A percentile compares a stretch with the other conserved stretches of the same genome.
phyloP scores from a whole-genome alignment of 2,888 invertebrate species.

The Bimastos eiseni region DNA sequence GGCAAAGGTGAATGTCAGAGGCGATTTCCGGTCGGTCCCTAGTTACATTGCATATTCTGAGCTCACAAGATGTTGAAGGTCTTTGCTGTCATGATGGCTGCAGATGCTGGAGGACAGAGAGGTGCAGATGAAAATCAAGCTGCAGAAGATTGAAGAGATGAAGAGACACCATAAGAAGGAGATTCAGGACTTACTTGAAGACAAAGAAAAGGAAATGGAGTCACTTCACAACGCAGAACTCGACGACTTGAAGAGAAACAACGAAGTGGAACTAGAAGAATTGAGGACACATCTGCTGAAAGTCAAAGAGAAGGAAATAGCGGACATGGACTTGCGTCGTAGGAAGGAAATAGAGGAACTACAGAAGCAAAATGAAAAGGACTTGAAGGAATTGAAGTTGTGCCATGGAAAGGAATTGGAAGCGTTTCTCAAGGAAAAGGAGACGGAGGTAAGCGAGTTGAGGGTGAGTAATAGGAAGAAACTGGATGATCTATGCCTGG shows the following conservation, averaged over 20 bases:
- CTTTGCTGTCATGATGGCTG: neutral
- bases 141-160: neutral
- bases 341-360: neutral
- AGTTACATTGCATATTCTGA: neutral
- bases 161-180: constrained; percentile 17
- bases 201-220: neutral
- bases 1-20: no score
- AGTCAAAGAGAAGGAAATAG: neutral
- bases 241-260: neutral
- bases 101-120: neutral
- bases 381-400: neutral
- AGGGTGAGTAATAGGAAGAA: neutral
- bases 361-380: neutral
- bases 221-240: neutral
- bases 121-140: neutral
- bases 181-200: neutral
- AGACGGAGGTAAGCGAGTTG: neutral
- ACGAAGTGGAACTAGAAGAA: neutral
- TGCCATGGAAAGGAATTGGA: neutral
- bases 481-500: neutral
- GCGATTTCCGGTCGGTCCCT: no score
- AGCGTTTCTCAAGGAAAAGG: neutral
- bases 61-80: neutral
- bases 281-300: neutral
- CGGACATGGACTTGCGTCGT: neutral